Evolutionary conservation across 2,888 invertebrate species (phyloP).

Genomic region (Eupithecia insigniata): DNA sequence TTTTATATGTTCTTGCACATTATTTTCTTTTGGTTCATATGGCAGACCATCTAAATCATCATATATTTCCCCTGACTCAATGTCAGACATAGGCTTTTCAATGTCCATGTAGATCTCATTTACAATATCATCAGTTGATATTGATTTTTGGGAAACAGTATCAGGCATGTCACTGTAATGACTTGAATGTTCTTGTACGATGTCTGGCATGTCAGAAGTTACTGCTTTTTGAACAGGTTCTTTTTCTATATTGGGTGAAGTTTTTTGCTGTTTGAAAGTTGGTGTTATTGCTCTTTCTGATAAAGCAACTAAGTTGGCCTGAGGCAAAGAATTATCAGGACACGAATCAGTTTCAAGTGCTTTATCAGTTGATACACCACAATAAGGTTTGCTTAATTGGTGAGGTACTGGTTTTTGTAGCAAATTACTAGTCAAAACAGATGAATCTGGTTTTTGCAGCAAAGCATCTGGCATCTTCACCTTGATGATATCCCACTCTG

Average conservation of each 20-base stretch:
- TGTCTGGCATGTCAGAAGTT: constrained; percentile 18
- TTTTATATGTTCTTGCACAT: constrained; percentile 27
- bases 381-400: not conserved
- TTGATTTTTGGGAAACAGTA: constrained; percentile 10
- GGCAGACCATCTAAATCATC: constrained; percentile 31
- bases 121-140: constrained; percentile 37
- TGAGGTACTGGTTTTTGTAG: constrained; percentile 15
- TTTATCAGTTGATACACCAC: not conserved
- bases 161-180: not conserved
- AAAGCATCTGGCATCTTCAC: constrained; percentile 59
- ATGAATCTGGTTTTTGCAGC: constrained; percentile 36
- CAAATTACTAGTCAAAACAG: constrained; percentile 3
- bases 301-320: not conserved
- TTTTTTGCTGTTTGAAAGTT: not conserved
- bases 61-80: constrained; percentile 60
- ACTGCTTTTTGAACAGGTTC: constrained; percentile 2
- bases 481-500: constrained; percentile 52
- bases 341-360: not conserved
- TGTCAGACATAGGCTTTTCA: constrained; percentile 52
- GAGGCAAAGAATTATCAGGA: not conserved
- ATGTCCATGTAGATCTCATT: constrained; percentile 58
- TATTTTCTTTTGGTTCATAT: constrained; percentile 17
- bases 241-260: too few relatives aligned
- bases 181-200: constrained; percentile 6
- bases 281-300: constrained; percentile 2